Evolutionary conservation across 1,140 invertebrate genomes (phyloP), one percentile per base, ranked within the genome.

Genomic region (Macrobrachium nipponense): DNA sequence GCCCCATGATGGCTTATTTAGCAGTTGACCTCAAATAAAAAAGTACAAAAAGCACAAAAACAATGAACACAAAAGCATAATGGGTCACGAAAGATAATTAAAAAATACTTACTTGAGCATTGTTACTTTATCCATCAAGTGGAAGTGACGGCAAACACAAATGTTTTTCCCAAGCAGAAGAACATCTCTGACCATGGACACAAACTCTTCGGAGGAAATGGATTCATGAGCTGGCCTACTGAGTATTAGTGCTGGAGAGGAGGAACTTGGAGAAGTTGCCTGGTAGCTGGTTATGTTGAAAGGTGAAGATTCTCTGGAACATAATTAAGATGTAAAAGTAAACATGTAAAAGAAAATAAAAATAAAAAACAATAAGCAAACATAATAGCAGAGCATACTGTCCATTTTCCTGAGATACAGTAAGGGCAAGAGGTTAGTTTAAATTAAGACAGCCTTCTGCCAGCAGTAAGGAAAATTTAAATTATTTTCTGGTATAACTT

Each of bases 121-220:
- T 59, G 88, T 87, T 90, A 89, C 10, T 92, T 88, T 93, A 86
- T 98, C 95, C 59, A 99, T 91, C 14, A 92, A 91, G 81, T 97
- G 94, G 90, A 99, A 99, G 91, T 99, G 96, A 72, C 98, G 92
- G 90, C 97, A 98, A 0, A 99, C 90, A 90, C 97, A 98, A 0
- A 99, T 92, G 92, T 99, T 99, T 91, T 99, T 99, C 89, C 96
- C 95, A 93, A 99, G 95, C 89, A 95, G 95, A 36, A 99, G 91
- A 78, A 96, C 94, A 92, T 98, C 96, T 83, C 94, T 92, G 59
- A 99, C 94, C 91, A 99, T 96, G 44, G 94, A 94, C 6, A 99
- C 96, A 92, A 98, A 99, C 91, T 99, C 96, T 18, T 89, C 77
- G 8, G 88, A 70, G 14, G 89, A 87, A 5, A 93, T 75, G 27